A percentile compares a stretch with the other conserved stretches of the same genome.
Conservation (phyloP, 2,797 vertebrate genomes). For the Liparis tanakae region DNA sequence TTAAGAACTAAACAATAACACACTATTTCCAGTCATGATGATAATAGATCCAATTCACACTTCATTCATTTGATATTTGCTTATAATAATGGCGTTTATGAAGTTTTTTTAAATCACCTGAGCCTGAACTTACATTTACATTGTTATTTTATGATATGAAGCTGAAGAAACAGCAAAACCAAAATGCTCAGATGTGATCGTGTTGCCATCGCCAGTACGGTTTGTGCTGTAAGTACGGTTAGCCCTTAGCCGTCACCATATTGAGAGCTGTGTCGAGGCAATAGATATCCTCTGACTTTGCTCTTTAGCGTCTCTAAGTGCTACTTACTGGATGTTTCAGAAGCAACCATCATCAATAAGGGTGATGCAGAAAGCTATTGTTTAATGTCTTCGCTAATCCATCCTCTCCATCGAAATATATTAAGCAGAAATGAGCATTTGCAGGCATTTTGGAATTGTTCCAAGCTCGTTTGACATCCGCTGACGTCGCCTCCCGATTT, state of each 20-base stretch:
- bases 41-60: background rate
- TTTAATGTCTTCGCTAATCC: constrained; percentile 1
- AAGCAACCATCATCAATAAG: background rate
- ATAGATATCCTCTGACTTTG: background rate
- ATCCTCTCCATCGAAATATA: background rate
- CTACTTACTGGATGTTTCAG: background rate
- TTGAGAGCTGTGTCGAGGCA: background rate
- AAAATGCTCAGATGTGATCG: background rate
- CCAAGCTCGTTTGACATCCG: background rate
- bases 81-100: background rate
- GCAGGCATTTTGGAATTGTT: background rate
- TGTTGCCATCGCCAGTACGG: background rate
- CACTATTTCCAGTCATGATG: constrained; percentile 24
- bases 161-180: background rate
- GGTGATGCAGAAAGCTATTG: background rate
- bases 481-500: background rate
- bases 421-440: background rate
- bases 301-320: background rate
- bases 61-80: background rate
- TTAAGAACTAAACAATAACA: constrained; percentile 12
- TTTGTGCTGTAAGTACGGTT: no score
- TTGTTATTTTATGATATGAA: background rate
- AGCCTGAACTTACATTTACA: background rate
- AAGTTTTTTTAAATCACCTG: background rate
- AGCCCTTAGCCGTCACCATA: background rate